Conservation (phyloP, 92 coral and sea anemone genomes). For the Epizoanthus fatuus region DNA sequence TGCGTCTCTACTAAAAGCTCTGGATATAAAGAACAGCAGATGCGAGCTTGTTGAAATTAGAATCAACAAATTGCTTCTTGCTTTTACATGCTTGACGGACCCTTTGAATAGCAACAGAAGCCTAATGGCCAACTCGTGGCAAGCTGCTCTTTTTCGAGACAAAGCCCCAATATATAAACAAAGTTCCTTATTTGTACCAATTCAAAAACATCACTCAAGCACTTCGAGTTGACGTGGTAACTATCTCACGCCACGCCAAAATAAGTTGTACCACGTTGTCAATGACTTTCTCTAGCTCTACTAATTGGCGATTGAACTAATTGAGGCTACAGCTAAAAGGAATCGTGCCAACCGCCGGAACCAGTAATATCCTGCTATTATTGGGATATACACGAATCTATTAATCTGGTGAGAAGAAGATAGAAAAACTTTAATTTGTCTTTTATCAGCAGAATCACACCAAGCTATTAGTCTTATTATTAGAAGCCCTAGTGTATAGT, state of each 20-base stretch:
- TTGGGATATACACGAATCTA: background rate
- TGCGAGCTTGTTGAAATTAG: background rate
- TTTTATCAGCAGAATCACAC: background rate
- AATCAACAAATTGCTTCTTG: background rate
- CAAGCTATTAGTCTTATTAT: too few species aligned
- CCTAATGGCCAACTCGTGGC: background rate
- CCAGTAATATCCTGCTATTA: background rate
- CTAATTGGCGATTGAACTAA: background rate
- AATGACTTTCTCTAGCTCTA: background rate
- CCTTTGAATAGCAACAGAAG: background rate
- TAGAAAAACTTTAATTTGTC: background rate
- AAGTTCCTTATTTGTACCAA: background rate
- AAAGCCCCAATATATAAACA: conserved; percentile 2
- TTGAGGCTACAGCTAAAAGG: background rate
- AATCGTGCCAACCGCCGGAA: background rate
- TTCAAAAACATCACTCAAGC: conserved; percentile 2
- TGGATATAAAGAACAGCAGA: background rate
- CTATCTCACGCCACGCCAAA: background rate
- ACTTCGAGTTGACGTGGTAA: conserved; percentile 26
- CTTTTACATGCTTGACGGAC: background rate
- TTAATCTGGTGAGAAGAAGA: background rate
- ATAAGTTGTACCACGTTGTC: background rate
- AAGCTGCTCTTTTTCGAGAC: background rate
- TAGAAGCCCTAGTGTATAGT: background rate
- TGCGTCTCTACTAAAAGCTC: conserved; percentile 3